A percentile compares a stretch with the other conserved stretches of the same genome.
Conservation (phyloP, 2,888 invertebrate species). For the Lacanobia oleracea region DNA sequence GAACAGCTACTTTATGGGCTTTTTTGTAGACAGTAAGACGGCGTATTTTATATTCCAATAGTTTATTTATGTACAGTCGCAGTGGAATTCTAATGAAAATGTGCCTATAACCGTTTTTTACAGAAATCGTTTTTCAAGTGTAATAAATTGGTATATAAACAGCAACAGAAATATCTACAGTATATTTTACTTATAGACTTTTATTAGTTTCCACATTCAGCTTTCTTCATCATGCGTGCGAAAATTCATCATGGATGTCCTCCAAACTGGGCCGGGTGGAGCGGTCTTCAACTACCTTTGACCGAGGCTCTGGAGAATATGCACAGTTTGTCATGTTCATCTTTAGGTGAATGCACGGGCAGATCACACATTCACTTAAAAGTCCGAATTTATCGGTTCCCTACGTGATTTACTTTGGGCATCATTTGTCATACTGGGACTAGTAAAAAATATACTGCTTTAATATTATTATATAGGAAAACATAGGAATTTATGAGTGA, state of each 20-base stretch:
- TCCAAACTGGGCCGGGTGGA: too few species aligned
- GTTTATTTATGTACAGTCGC: conserved; percentile 43
- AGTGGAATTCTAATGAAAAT: conserved; percentile 26
- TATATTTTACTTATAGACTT: neutral
- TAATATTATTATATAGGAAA: neutral
- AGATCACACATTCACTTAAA: too few species aligned
- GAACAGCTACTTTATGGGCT: conserved; percentile 32
- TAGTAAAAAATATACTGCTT: neutral
- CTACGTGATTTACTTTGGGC: neutral
- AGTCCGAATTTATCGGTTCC: too few species aligned
- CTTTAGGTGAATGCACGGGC: neutral
- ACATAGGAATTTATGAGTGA: neutral
- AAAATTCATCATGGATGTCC: too few species aligned
- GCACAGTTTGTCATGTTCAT: neutral
- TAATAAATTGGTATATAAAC: neutral
- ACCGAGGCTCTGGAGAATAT: neutral
- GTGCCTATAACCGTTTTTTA: conserved; percentile 1
- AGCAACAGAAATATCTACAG: neutral
- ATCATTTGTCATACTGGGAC: neutral
- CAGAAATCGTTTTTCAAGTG: neutral
- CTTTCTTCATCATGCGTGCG: too few species aligned
- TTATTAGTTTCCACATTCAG: neutral
- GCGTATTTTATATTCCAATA: conserved; percentile 46
- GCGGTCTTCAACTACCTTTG: too few species aligned
- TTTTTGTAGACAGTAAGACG: conserved; percentile 41